phyloP scores from a whole-genome alignment of 2,888 invertebrate genomes.

The Tetanocera ferruginea region DNA sequence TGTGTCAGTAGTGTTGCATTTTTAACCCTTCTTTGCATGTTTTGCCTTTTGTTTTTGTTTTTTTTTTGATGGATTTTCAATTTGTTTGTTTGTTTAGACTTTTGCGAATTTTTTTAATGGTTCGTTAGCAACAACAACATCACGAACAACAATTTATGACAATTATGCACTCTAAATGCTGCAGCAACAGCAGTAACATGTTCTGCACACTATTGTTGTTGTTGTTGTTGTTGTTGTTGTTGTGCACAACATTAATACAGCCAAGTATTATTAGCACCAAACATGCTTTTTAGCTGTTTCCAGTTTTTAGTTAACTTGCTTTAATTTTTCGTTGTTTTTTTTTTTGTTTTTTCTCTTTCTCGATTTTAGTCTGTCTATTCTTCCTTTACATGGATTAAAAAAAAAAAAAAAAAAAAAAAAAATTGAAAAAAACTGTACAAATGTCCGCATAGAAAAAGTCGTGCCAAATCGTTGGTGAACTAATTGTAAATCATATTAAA shows the following conservation, averaged over 20 bases:
- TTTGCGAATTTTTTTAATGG: not conserved
- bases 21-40: slow-evolving; percentile 24
- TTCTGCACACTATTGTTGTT: slow-evolving; percentile 5
- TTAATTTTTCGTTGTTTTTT: not conserved
- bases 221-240: slow-evolving; percentile 18
- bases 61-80: slow-evolving; percentile 3
- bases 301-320: slow-evolving; percentile 7
- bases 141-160: slow-evolving; percentile 12
- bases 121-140: not conserved
- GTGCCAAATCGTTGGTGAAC: not conserved
- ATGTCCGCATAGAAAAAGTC: slow-evolving; percentile 18
- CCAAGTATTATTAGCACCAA: slow-evolving; percentile 39
- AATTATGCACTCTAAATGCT: slow-evolving; percentile 13
- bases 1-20: slow-evolving; percentile 7
- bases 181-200: not conserved
- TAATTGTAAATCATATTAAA: slow-evolving; percentile 46
- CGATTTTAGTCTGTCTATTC: not conserved
- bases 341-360: not conserved
- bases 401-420: not conserved
- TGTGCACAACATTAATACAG: slow-evolving; percentile 24
- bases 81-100: slow-evolving; percentile 17
- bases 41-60: not conserved
- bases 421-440: not conserved
- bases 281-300: slow-evolving; percentile 46
- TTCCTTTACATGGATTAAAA: not conserved